Evolutionary conservation across 2,888 invertebrate species (phyloP), one percentile per base, ranked within the genome.

Genomic region (Athripsodes cinereus): DNA sequence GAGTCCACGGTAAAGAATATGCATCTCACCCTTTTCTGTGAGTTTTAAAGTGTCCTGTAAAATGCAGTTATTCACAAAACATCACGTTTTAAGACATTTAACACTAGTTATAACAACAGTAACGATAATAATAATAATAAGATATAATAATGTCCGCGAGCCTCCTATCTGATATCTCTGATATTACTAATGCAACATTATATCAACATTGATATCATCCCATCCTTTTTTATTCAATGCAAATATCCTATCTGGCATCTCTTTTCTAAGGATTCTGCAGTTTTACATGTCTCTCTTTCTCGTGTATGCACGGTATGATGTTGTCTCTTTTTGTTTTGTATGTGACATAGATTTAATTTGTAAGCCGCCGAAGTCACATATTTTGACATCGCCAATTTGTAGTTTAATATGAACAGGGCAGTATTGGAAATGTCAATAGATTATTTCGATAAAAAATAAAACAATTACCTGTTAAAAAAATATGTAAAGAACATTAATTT

Each of bases 291-390:
- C 40, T 40, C 40, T 13, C 16, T 40, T 40, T 13, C 40, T 13
- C 40, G 8, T 3, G 40, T 40, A 8, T 5, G 40, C 16, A n/a
- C 40, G 13, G 40, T 16, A n/a, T n/a, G 5, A 5, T 16, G 13
- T 16, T 40, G 40, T 40, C 40, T 40, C 40, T 16, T 2, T 40
- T 16, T 13, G 40, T 40, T 16, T 13, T 40, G 40, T 40, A 40
- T 40, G 40, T 40, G 40, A 16, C 8, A 40, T 13, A 40, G 40
- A n/a, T 40, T 40, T 40, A 40, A 40, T 40, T 40, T 40, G 40
- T 40, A n/a, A 40, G n/a, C 16, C 40, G 40, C 40, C 40, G 40
- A 40, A 40, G 40, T 40, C 40, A 40, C 40, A 40, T n/a, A 40
- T 40, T 40, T 40, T 40, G 40, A 40, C 40, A 40, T 40, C 8